phyloP scores from a whole-genome alignment of 2,797 vertebrate genomes.

The Aulostomus chinensis region DNA sequence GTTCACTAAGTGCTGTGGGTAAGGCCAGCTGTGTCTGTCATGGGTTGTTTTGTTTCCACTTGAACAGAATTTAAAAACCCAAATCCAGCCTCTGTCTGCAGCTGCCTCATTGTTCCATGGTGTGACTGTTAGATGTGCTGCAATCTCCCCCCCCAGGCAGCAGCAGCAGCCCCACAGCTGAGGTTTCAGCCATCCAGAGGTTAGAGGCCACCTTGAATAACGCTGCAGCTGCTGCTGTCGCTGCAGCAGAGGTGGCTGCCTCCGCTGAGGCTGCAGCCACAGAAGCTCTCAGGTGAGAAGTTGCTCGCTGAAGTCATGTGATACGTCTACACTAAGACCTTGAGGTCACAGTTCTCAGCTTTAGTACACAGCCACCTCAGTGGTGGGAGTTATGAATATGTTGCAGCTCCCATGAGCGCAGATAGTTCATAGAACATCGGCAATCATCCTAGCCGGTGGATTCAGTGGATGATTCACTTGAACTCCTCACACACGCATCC shows the following conservation, averaged over 20 bases:
- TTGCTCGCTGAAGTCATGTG: not conserved
- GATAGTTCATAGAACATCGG: not conserved
- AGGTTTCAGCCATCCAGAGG: slow-evolving; percentile 90
- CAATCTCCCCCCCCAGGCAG: slow-evolving; percentile 60
- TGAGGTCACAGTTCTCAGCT: no score
- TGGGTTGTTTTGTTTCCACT: not conserved
- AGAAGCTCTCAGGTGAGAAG: slow-evolving; percentile 70
- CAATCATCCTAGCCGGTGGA: no score
- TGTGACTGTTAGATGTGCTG: slow-evolving; percentile 4
- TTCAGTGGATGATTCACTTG: no score
- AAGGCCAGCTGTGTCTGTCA: slow-evolving; percentile 46
- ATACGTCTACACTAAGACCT: no score
- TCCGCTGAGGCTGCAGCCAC: slow-evolving; percentile 51
- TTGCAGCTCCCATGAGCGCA: not conserved
- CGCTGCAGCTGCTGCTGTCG: slow-evolving; percentile 79
- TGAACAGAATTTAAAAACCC: not conserved
- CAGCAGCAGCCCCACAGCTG: slow-evolving; percentile 81
- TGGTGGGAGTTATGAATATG: no score
- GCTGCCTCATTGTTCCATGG: not conserved
- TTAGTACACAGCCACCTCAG: no score
- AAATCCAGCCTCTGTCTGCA: not conserved
- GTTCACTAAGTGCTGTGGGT: slow-evolving; percentile 80
- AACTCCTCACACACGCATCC: no score
- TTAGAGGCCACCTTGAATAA: slow-evolving; percentile 89
- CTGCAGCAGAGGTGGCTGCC: slow-evolving; percentile 60